A percentile compares a stretch with the other conserved stretches of the same genome.
phyloP scores from a whole-genome alignment of 2,113 vertebrate genomes.

The Hypomesus transpacificus region DNA sequence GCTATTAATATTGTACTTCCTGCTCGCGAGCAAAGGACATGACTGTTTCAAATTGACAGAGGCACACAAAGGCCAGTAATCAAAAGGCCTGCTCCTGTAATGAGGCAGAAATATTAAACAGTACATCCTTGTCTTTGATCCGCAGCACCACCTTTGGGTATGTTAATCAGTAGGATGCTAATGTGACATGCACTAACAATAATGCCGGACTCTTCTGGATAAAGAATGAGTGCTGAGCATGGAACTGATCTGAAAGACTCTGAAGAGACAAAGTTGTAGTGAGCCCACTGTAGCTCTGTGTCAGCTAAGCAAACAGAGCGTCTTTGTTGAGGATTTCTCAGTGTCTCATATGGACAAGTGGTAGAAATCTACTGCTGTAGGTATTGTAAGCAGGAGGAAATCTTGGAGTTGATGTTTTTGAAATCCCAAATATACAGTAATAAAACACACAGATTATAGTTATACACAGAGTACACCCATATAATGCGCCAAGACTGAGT shows the following conservation, averaged over 20 bases:
- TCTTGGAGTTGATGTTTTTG: no score
- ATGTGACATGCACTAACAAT: conserved; percentile 54
- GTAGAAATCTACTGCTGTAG: no score
- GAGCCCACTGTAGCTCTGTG: not conserved
- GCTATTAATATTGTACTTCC: conserved; percentile 63
- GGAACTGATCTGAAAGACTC: conserved; percentile 25
- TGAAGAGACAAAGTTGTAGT: not conserved
- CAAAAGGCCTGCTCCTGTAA: conserved; percentile 59
- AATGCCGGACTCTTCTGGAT: conserved; percentile 41
- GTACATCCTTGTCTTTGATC: conserved; percentile 68
- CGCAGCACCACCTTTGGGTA: conserved; percentile 59
- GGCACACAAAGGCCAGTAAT: conserved; percentile 65
- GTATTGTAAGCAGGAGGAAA: no score
- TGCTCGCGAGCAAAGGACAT: conserved; percentile 57
- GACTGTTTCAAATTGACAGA: conserved; percentile 53
- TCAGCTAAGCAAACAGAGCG: not conserved
- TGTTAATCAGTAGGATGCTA: conserved; percentile 65
- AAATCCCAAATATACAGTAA: no score
- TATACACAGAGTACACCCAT: no score
- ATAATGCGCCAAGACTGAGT: no score
- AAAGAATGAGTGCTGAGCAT: conserved; percentile 39
- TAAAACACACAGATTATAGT: no score
- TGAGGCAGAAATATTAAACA: conserved; percentile 68
- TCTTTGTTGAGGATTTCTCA: not conserved
- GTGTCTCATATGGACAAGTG: not conserved